These are phyloP conservation scores for Hycleus cichorii DNA, from an alignment of 1,140 invertebrate species.

Conservation along the genomic window DNA sequence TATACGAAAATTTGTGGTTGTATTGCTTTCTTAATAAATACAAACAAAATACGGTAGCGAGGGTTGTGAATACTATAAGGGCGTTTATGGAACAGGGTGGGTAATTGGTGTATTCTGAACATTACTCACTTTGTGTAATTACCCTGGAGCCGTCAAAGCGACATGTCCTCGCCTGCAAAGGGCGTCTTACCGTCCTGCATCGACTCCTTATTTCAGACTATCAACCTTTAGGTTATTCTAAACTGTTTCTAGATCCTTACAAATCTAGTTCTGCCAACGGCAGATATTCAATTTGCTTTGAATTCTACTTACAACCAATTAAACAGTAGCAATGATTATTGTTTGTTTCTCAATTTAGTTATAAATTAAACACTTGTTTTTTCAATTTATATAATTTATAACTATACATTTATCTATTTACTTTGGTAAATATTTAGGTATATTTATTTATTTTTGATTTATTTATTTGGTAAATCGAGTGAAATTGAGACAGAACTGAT, in stretches of 20 bases:
- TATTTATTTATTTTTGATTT: no score
- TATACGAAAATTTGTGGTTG: constrained; percentile 2
- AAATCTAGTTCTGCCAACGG: constrained; percentile 10
- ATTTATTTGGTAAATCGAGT: no score
- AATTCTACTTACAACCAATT: constrained; percentile 7
- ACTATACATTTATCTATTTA: background rate
- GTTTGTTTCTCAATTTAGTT: background rate
- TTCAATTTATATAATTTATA: background rate
- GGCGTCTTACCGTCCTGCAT: constrained; percentile 23
- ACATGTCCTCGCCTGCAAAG: constrained; percentile 39
- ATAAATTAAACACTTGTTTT: background rate
- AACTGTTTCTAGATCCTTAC: constrained; percentile 14
- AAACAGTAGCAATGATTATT: background rate
- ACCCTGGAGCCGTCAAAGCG: constrained; percentile 37
- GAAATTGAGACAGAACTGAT: background rate
- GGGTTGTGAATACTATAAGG: constrained; percentile 5
- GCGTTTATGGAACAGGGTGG: constrained; percentile 21
- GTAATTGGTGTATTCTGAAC: constrained; percentile 34
- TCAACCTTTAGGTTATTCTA: constrained; percentile 23
- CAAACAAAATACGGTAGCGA: constrained; percentile 15
- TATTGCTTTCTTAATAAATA: constrained; percentile 16
- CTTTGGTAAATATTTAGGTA: no score
- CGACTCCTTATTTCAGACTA: constrained; percentile 22
- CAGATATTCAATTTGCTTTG: constrained; percentile 8
- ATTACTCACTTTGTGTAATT: constrained; percentile 42